Evolutionary conservation across 53 echinoderm and acorn worm species (phyloP).

Genomic region (Paracentrotus lividus): DNA sequence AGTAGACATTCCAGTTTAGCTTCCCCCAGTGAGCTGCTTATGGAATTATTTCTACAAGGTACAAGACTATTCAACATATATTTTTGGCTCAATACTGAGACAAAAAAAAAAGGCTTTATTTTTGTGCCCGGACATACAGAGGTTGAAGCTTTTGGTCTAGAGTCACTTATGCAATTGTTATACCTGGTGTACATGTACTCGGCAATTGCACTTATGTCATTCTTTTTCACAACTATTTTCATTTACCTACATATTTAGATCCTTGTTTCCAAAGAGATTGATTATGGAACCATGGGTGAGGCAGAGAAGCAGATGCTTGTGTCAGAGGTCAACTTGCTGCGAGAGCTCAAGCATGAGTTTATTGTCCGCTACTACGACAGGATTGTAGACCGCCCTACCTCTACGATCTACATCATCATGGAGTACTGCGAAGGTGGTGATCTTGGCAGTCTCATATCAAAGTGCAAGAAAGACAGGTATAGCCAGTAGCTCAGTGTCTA

Average conservation of each 20-base stretch:
- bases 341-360: conserved; percentile 91
- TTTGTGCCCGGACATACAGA: no score
- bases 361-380: conserved; percentile 98
- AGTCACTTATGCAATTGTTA: no score
- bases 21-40: no score
- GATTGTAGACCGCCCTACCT: conserved; percentile 83
- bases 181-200: no score
- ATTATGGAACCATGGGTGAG: conserved; percentile 95
- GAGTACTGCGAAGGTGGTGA: conserved; percentile 99
- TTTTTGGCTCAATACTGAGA: no score
- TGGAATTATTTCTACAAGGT: no score
- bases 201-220: background rate
- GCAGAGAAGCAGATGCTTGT: conserved; percentile 97
- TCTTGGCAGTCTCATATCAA: conserved; percentile 88
- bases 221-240: background rate
- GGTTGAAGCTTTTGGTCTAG: no score
- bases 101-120: no score
- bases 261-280: conserved; percentile 97
- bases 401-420: conserved; percentile 98
- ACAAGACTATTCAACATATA: no score
- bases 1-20: no score
- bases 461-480: conserved; percentile 92
- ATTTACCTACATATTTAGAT: conserved; percentile 70
- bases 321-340: conserved; percentile 95
- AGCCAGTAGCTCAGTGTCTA: no score